Percentiles rank a stretch among this genome's conserved stretches.
These are phyloP conservation scores for Pithys albifrons DNA, from an alignment of 2,113 vertebrate genomes.

Conservation along the genomic window DNA sequence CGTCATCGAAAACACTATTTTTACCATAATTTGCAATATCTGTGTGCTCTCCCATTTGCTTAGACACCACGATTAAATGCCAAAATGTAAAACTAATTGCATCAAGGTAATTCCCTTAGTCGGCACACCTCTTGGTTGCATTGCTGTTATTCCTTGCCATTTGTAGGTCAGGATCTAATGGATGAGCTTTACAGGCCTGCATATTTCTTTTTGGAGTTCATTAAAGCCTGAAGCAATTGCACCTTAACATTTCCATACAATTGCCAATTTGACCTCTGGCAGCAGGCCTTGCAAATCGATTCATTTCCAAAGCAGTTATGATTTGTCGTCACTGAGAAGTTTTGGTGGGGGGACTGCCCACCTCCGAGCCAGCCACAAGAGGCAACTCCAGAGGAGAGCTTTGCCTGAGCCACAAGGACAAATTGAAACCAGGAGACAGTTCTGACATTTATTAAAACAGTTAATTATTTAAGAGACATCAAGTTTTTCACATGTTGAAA, in stretches of 20 bases:
- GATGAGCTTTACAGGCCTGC: conserved; percentile 34
- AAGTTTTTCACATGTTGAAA: conserved; percentile 35
- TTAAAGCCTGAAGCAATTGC: conserved; percentile 63
- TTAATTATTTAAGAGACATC: conserved; percentile 32
- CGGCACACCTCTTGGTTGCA: not conserved
- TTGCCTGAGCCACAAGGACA: not conserved
- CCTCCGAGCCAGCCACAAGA: not conserved
- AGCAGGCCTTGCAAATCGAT: conserved; percentile 25
- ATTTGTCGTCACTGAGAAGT: not conserved
- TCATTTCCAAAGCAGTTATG: conserved; percentile 5
- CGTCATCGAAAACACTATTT: not conserved
- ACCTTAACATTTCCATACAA: conserved; percentile 61
- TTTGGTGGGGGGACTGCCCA: not conserved
- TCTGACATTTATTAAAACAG: not conserved
- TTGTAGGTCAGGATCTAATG: conserved; percentile 63
- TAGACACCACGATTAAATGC: conserved; percentile 15
- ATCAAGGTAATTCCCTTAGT: not conserved
- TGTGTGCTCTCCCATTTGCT: not conserved
- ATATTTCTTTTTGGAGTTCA: conserved; percentile 65
- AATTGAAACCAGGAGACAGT: not conserved
- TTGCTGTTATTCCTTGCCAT: conserved; percentile 44
- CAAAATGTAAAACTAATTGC: conserved; percentile 48
- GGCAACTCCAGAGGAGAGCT: not conserved
- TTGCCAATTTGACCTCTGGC: conserved; percentile 65
- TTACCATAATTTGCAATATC: not conserved